A percentile compares a stretch with the other conserved stretches of the same genome.
These are phyloP conservation scores for Heliconius congener DNA, from an alignment of 1,140 invertebrate species.

Conservation along the genomic window DNA sequence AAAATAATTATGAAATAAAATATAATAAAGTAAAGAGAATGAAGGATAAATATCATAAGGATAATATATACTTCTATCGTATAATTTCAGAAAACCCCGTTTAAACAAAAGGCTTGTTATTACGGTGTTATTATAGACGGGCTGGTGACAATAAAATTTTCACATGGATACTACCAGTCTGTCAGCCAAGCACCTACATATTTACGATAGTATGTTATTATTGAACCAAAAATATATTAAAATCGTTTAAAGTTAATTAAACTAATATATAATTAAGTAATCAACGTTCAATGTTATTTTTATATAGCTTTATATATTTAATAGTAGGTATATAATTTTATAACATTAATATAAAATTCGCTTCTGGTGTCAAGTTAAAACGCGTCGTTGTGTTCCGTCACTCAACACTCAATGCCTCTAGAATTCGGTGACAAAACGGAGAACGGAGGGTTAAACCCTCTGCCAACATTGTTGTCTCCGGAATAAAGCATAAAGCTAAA, in stretches of 20 bases:
- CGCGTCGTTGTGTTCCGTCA: too few species aligned
- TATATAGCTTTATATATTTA: background rate
- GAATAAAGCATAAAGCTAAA: too few species aligned
- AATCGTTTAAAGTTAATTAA: background rate
- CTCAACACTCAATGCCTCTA: too few species aligned
- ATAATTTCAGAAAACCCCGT: conserved; percentile 33
- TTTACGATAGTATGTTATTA: background rate
- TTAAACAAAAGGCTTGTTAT: conserved; percentile 37
- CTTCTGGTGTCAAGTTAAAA: too few species aligned
- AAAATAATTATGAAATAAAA: too few species aligned
- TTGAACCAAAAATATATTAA: background rate
- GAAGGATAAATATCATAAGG: too few species aligned
- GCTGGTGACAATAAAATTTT: conserved; percentile 7
- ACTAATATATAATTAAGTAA: background rate
- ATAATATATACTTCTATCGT: conserved; percentile 13
- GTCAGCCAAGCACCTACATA: background rate
- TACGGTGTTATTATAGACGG: conserved; percentile 32
- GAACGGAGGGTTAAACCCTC: too few species aligned
- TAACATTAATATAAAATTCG: background rate
- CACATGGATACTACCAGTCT: background rate
- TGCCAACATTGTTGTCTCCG: too few species aligned
- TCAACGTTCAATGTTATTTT: background rate
- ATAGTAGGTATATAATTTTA: background rate
- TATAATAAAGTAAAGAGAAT: too few species aligned
- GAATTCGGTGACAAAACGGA: too few species aligned